Conservation (phyloP, 2,888 invertebrate genomes). For the Agrochola lychnidis region DNA sequence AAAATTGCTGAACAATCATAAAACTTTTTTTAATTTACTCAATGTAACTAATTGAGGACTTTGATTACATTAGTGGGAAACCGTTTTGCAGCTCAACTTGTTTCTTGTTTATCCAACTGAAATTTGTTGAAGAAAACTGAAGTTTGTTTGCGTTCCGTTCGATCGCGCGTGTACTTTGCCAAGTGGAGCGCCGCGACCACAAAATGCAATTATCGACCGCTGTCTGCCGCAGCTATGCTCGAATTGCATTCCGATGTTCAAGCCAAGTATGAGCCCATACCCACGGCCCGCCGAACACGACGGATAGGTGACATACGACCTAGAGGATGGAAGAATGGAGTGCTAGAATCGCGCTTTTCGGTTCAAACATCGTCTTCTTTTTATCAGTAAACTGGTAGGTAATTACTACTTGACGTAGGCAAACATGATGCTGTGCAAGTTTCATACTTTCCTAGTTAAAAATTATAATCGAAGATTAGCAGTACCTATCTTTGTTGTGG, state of each 20-base stretch:
- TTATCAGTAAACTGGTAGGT: neutral
- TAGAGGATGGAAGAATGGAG: conserved; percentile 11
- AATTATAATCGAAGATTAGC: neutral
- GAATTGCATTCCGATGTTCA: conserved; percentile 85
- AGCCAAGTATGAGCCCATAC: conserved; percentile 76
- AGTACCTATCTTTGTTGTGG: neutral
- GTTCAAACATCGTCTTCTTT: neutral
- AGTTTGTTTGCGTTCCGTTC: conserved; percentile 87
- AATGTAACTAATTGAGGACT: conserved; percentile 56
- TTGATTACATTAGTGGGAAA: conserved; percentile 56
- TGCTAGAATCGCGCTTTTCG: conserved; percentile 15
- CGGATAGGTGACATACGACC: conserved; percentile 56
- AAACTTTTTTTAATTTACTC: conserved; percentile 34
- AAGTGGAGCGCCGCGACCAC: conserved; percentile 86
- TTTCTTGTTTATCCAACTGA: conserved; percentile 77
- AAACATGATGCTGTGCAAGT: neutral
- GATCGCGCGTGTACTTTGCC: conserved; percentile 82
- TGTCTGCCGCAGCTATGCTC: conserved; percentile 86
- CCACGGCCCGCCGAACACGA: conserved; percentile 60
- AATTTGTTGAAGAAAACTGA: conserved; percentile 84
- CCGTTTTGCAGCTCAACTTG: conserved; percentile 53
- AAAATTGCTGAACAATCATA: conserved; percentile 1
- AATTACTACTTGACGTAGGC: neutral
- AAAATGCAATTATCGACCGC: conserved; percentile 90
- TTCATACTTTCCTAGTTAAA: neutral